phyloP scores from a whole-genome alignment of 2,888 invertebrate genomes.

The Hypomecis punctinalis region DNA sequence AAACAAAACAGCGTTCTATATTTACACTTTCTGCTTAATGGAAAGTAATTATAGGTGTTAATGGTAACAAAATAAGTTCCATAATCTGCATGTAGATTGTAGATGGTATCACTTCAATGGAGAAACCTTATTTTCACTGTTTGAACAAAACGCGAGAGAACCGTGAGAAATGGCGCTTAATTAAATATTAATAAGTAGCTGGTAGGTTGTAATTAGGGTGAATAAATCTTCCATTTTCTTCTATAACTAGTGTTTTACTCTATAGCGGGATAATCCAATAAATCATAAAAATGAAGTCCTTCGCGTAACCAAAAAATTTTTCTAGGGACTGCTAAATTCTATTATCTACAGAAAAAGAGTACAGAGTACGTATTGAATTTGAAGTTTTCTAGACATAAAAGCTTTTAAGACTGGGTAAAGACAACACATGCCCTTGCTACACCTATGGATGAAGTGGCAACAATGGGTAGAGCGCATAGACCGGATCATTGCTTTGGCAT shows the following conservation, averaged over 20 bases:
- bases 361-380: too few species aligned
- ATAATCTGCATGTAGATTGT: slow-evolving; percentile 25
- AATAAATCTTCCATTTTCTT: background rate
- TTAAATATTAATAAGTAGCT: slow-evolving; percentile 20
- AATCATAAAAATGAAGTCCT: too few species aligned
- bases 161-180: slow-evolving; percentile 21
- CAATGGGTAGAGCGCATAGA: too few species aligned
- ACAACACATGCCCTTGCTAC: too few species aligned
- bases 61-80: slow-evolving; percentile 19
- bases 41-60: slow-evolving; percentile 4
- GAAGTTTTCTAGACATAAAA: too few species aligned
- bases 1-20: background rate
- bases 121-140: slow-evolving; percentile 31
- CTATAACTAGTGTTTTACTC: background rate
- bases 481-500: too few species aligned
- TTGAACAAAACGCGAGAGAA: slow-evolving; percentile 12
- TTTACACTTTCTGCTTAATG: background rate
- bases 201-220: background rate
- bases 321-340: too few species aligned
- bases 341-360: too few species aligned
- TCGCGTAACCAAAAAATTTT: too few species aligned
- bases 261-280: background rate
- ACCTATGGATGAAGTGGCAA: too few species aligned
- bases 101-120: slow-evolving; percentile 28
- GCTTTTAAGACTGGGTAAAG: too few species aligned